phyloP scores from a whole-genome alignment of 2,113 vertebrate genomes.

The Hyla sarda region DNA sequence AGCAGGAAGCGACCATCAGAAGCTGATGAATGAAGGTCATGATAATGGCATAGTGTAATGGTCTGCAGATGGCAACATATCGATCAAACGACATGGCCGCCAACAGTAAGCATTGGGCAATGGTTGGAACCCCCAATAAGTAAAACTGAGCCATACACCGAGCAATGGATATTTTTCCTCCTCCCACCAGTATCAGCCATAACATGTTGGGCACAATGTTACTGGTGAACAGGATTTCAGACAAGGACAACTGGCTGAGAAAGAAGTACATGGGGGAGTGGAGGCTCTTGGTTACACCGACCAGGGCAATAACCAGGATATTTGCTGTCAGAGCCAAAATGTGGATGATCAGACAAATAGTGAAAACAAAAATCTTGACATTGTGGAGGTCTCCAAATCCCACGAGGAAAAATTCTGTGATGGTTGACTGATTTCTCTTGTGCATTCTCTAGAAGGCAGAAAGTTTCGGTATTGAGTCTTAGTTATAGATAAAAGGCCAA shows the following conservation, averaged over 20 bases:
- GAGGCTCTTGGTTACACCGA: background rate
- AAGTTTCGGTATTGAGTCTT: too few relatives aligned
- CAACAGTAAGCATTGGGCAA: conserved; percentile 62
- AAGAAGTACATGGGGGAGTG: conserved; percentile 29
- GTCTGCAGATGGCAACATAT: conserved; percentile 62
- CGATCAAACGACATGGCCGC: conserved; percentile 63
- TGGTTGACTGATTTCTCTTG: background rate
- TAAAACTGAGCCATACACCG: conserved; percentile 18
- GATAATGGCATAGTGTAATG: conserved; percentile 54
- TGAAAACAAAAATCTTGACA: too few relatives aligned
- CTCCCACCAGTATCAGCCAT: background rate
- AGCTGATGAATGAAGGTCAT: conserved; percentile 60
- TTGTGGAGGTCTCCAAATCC: conserved; percentile 8
- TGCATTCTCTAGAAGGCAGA: background rate
- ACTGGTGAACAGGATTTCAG: conserved; percentile 10
- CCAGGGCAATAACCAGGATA: conserved; percentile 41
- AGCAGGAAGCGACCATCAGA: background rate
- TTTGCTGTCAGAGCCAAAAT: too few relatives aligned
- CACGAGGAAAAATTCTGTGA: background rate
- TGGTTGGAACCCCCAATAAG: background rate
- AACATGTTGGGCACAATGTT: conserved; percentile 18
- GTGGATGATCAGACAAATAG: too few relatives aligned
- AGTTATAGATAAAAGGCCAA: too few relatives aligned
- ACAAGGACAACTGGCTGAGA: conserved; percentile 33
- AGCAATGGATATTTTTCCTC: background rate